Evolutionary conservation across 1,140 invertebrate genomes (phyloP).

Genomic region (Rhopalosiphum padi): DNA sequence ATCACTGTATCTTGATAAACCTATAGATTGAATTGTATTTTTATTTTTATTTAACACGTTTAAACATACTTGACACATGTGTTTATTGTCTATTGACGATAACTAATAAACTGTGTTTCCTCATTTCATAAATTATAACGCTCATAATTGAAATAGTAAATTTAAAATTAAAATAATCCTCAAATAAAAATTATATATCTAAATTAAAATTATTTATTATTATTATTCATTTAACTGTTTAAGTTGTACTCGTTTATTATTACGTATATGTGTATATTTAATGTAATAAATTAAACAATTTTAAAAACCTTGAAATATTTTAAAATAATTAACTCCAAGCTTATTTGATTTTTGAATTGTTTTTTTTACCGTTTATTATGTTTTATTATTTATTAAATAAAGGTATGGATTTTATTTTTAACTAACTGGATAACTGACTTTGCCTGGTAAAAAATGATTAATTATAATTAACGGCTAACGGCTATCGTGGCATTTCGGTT

Average conservation of each 20-base stretch:
- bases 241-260: not conserved
- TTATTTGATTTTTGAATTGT: not conserved
- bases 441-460: not conserved
- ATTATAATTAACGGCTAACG: not conserved
- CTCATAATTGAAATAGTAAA: not conserved
- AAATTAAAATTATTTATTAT: not conserved
- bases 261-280: not conserved
- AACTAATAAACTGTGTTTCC: not conserved
- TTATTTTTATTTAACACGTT: not conserved
- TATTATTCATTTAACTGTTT: not conserved
- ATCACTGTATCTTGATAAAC: not conserved
- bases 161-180: not conserved
- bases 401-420: not conserved
- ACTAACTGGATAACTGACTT: not conserved
- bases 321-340: not conserved
- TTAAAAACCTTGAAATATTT: not conserved
- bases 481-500: not conserved
- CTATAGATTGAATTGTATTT: too few species aligned
- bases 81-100: not conserved
- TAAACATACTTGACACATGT: not conserved
- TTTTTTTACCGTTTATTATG: not conserved
- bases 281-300: not conserved
- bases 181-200: not conserved
- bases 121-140: not conserved
- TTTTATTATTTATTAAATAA: not conserved